phyloP scores from a whole-genome alignment of 2,888 invertebrate species.

The Leuctra nigra region DNA sequence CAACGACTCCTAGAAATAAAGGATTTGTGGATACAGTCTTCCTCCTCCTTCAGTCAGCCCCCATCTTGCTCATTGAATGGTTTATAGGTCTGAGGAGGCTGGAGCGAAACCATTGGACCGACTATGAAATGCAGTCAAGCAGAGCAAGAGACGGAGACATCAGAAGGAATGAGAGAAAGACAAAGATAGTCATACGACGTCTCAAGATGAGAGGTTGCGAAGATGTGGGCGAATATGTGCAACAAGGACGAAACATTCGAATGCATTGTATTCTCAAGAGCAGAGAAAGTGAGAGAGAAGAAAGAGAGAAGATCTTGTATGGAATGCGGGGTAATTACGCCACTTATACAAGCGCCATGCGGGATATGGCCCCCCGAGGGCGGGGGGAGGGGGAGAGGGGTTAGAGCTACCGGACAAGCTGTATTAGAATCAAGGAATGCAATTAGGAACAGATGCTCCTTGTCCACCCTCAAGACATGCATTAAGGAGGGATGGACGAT shows the following conservation, averaged over 20 bases:
- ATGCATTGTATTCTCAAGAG: not conserved
- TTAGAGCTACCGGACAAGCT: slow-evolving; percentile 24
- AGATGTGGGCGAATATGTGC: slow-evolving; percentile 15
- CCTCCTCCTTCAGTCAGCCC: slow-evolving; percentile 13
- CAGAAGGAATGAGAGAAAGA: slow-evolving; percentile 6
- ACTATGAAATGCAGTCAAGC: slow-evolving; percentile 20
- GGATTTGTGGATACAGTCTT: slow-evolving; percentile 25
- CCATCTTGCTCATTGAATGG: slow-evolving; percentile 21
- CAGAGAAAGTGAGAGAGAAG: slow-evolving; percentile 8
- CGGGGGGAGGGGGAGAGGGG: not conserved
- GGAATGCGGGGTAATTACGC: slow-evolving; percentile 24
- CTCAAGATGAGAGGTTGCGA: slow-evolving; percentile 20
- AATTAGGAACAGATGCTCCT: slow-evolving; percentile 29
- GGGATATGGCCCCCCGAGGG: not conserved
- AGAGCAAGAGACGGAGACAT: slow-evolving; percentile 18
- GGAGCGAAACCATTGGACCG: slow-evolving; percentile 21
- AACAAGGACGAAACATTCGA: slow-evolving; percentile 4
- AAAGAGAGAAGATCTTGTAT: slow-evolving; percentile 12
- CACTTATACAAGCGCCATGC: slow-evolving; percentile 22
- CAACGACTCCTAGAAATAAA: slow-evolving; percentile 23
- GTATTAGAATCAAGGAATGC: slow-evolving; percentile 29
- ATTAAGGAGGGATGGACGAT: slow-evolving; percentile 17
- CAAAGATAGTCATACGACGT: slow-evolving; percentile 7
- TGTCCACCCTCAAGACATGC: slow-evolving; percentile 22
- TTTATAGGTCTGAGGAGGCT: slow-evolving; percentile 22